A percentile compares a stretch with the other conserved stretches of the same genome.
Evolutionary conservation across 2,888 invertebrate genomes (phyloP).

Genomic region (Phytoseiulus persimilis): DNA sequence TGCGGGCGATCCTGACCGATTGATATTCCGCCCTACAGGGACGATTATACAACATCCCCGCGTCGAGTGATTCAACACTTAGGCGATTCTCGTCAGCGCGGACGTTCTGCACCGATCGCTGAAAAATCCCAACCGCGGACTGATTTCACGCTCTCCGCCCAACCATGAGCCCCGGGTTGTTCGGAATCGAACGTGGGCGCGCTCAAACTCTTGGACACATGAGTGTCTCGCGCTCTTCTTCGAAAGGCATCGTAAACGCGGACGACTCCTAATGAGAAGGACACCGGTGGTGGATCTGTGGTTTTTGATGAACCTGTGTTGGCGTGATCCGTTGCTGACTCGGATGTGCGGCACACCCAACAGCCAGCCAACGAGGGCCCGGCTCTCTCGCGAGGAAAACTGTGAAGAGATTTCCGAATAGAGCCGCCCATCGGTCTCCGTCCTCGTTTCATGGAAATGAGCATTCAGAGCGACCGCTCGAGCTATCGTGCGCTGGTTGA

Average conservation of each 20-base stretch:
- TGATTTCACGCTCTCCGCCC: not conserved
- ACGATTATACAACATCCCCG: not conserved
- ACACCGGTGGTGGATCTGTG: not conserved
- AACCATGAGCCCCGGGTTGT: not conserved
- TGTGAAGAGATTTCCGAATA: too few species aligned
- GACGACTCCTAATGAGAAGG: not conserved
- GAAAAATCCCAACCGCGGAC: not conserved
- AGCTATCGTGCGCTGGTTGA: too few species aligned
- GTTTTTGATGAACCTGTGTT: not conserved
- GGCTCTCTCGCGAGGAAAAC: too few species aligned
- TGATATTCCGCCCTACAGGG: not conserved
- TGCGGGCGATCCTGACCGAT: not conserved
- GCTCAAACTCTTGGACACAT: not conserved
- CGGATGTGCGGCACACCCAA: too few species aligned
- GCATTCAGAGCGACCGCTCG: too few species aligned
- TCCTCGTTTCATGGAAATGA: too few species aligned
- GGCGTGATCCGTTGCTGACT: too few species aligned
- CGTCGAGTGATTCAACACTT: not conserved
- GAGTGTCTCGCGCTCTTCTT: not conserved
- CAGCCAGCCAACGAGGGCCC: too few species aligned
- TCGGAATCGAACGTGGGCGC: not conserved
- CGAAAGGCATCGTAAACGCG: not conserved
- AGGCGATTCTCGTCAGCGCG: not conserved
- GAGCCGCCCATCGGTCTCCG: too few species aligned
- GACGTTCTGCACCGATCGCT: not conserved